Percentiles rank a stretch among this genome's conserved stretches.
phyloP scores from a whole-genome alignment of 2,113 vertebrate genomes.

The Piaya cayana region DNA sequence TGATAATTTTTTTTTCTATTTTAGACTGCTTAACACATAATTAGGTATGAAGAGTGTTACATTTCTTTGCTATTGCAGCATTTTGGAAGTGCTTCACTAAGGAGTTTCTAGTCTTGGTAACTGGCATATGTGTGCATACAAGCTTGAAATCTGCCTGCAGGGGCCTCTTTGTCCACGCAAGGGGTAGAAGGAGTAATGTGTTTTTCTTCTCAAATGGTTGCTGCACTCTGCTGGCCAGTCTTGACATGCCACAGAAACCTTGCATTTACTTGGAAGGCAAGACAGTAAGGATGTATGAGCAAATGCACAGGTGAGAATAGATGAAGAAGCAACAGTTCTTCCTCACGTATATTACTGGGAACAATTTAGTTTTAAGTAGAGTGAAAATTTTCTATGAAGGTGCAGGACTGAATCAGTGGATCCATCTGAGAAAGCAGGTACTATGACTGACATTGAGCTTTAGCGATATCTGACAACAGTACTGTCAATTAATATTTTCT shows the following conservation, averaged over 20 bases:
- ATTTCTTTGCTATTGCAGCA: background rate
- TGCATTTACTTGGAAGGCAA: background rate
- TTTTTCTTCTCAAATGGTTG: background rate
- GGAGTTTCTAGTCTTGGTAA: background rate
- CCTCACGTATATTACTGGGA: rapidly evolving
- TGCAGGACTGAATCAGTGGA: background rate
- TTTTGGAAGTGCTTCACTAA: background rate
- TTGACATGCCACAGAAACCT: background rate
- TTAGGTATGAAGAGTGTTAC: background rate
- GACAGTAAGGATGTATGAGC: background rate
- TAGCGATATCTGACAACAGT: background rate
- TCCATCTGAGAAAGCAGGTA: background rate
- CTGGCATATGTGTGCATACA: background rate
- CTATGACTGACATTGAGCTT: background rate
- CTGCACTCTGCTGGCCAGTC: slow-evolving; percentile 31
- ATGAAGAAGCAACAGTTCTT: rapidly evolving
- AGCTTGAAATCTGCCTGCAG: background rate
- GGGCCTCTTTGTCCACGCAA: background rate
- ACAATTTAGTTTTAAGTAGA: background rate
- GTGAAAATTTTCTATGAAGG: background rate
- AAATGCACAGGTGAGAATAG: background rate
- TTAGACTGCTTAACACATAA: background rate
- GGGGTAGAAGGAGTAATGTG: background rate
- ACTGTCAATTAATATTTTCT: background rate
- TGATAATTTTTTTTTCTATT: background rate